Base-by-base conservation (phyloP, 1,140 invertebrate genomes). In the Eubasilissa regina region DNA sequence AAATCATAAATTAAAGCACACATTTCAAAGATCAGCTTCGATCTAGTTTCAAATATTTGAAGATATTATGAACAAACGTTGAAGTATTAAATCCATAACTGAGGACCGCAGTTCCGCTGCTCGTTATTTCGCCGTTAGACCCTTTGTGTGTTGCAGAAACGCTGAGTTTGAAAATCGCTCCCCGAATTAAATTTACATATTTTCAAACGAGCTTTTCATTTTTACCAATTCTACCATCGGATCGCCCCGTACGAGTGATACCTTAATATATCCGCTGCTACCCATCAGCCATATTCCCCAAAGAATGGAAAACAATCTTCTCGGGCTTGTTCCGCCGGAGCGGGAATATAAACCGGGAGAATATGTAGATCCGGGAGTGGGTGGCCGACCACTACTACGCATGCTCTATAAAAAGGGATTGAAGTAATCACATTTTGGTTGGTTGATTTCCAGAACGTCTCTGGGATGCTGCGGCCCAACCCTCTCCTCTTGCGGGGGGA, bases 391-490 rank as follows among this genome's bases (percentile, higher is more conserved):
- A 8, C 48, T 51, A 15, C 60, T 68, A 79, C 75, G 81, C 81
- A 81, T 78, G 75, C 81, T 79, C 81, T 80, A 79, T 78, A 83
- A 83, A 83, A 83, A 79, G 74, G 79, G 79, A 83, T 80, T 83
- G 79, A 79, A 83, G 81, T 83, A 83, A 83, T 83, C 81, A 83
- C 81, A 83, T 83, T 83, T 80, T 79, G 81, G 81, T 82, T 81
- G 81, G 79, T 82, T 82, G 81, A 78, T 82, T 82, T 81, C 79
- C 45, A 78, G 81, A 78, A 77, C 66, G 70, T 77, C 48, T 15
- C 48, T 55, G 47, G 68, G 25, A 62, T 62, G 60, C 62, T 66
- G 62, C 44, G 43, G 62, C 35, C 43, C 25, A 35, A 35, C 25
- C 25, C 25, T 35, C 25, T 35, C 25, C 25, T 35, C 6, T 35